Evolutionary conservation across 2,113 vertebrate species (phyloP).

Genomic region (Embiotoca jacksoni): DNA sequence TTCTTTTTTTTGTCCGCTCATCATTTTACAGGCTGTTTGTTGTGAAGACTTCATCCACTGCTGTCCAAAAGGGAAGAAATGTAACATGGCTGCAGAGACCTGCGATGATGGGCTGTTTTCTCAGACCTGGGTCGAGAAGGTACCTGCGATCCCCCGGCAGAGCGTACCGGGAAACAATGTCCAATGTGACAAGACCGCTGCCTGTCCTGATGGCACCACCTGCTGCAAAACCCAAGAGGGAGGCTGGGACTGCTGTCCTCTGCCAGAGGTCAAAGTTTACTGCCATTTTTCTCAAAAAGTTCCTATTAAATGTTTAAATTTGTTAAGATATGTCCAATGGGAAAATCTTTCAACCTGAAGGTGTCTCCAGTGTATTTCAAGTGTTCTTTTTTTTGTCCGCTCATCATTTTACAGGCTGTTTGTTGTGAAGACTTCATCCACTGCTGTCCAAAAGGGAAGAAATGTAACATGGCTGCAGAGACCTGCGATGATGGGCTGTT

Average conservation of each 20-base stretch:
- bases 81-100: neutral
- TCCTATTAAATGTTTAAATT: no score
- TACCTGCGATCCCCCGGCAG: neutral
- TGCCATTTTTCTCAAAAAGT: no score
- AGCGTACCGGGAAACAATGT: neutral
- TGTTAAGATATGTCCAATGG: no score
- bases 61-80: constrained; percentile 29
- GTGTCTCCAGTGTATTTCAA: no score
- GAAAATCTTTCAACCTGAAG: no score
- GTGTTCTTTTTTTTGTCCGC: neutral
- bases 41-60: constrained; percentile 29
- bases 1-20: neutral
- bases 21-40: constrained; percentile 12
- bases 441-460: constrained; percentile 33
- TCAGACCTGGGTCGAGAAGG: constrained; percentile 7
- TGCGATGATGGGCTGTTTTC: neutral
- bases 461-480: constrained; percentile 3
- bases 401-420: neutral
- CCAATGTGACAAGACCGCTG: neutral
- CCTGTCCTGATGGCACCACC: constrained; percentile 63
- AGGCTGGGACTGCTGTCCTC: constrained; percentile 74
- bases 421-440: constrained; percentile 24
- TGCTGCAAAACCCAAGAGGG: constrained; percentile 67
- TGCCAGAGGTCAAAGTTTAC: constrained; percentile 38
- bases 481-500: neutral